Base-by-base conservation (phyloP, 2,797 vertebrate species). In the Borostomias antarcticus region DNA sequence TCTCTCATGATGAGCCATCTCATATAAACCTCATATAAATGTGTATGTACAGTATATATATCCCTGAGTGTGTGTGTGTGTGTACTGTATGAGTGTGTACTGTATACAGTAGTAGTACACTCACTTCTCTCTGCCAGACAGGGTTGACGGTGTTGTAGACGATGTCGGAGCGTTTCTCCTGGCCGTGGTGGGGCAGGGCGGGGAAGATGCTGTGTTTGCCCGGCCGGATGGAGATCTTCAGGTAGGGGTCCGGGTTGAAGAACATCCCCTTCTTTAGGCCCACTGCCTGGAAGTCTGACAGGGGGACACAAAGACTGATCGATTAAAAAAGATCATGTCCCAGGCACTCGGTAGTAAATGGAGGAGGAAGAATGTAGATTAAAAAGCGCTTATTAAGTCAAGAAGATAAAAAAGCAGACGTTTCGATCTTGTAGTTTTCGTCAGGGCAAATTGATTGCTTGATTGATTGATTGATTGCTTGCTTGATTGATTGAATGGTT, bases 251-350 rank as follows among this genome's bases (percentile, higher is more conserved):
- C 5, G 94, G 94, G 77, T 95, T 95, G 79, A 95, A 95, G 82
- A 95, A 95, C 94, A 95, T 95, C 32, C 94, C 94, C 82, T 95
- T 95, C 89, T 95, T 95, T 80, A 95, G 82, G 35, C 94, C 94
- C 74, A 92, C 90, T 47, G 94, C 94, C 80, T 95, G 94, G 77
- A 95, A 95, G 83, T 95, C 94, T 95, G 64, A 35, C 25, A 3
- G 10, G 5, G 28, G 11, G 8, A 15, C n/a, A n/a, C n/a, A n/a
- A n/a, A n/a, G n/a, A n/a, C n/a, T n/a, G n/a, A n/a, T n/a, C n/a
- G n/a, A n/a, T n/a, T n/a, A n/a, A n/a, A n/a, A n/a, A n/a, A n/a
- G n/a, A n/a, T n/a, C n/a, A n/a, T n/a, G n/a, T n/a, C n/a, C n/a
- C n/a, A n/a, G n/a, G n/a, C n/a, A n/a, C n/a, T n/a, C n/a, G n/a